Evolutionary conservation across 2,113 vertebrate genomes (phyloP).

Genomic region (Saguinus midas): DNA sequence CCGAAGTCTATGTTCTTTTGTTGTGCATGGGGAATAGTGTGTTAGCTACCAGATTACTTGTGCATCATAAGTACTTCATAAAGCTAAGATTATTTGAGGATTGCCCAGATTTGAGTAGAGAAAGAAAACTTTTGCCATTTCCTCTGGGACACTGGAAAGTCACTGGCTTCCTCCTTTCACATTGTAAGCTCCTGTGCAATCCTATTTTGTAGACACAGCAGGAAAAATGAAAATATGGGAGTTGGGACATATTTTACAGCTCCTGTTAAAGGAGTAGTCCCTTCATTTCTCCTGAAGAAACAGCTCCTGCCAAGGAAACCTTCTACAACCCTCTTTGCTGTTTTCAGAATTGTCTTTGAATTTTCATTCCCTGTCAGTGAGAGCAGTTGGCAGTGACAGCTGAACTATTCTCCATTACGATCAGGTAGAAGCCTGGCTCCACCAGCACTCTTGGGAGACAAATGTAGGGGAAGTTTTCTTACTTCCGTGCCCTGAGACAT

Average conservation of each 20-base stretch:
- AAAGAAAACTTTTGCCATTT: not conserved
- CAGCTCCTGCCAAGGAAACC: not conserved
- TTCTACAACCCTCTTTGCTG: not conserved
- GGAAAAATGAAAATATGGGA: not conserved
- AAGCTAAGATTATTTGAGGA: not conserved
- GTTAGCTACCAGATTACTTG: not conserved
- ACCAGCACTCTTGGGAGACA: slow-evolving; percentile 8
- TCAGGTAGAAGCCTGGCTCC: slow-evolving; percentile 4
- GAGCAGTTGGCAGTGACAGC: not conserved
- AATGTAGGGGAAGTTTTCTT: slow-evolving; percentile 5
- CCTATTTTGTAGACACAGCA: not conserved
- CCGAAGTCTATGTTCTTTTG: not conserved
- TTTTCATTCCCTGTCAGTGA: slow-evolving; percentile 39
- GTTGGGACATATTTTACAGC: not conserved
- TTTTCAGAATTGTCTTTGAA: slow-evolving; percentile 41
- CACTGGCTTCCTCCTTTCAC: not conserved
- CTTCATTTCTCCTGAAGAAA: not conserved
- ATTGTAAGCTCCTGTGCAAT: not conserved
- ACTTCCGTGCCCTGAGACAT: not conserved
- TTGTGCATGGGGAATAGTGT: not conserved
- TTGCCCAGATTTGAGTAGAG: not conserved
- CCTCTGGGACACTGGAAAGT: not conserved
- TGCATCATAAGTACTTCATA: not conserved
- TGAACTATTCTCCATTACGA: not conserved
- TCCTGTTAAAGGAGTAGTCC: not conserved